Percentiles rank a stretch among this genome's conserved stretches.
Conservation (phyloP, 2,113 vertebrate genomes). For the Struthidea cinerea region DNA sequence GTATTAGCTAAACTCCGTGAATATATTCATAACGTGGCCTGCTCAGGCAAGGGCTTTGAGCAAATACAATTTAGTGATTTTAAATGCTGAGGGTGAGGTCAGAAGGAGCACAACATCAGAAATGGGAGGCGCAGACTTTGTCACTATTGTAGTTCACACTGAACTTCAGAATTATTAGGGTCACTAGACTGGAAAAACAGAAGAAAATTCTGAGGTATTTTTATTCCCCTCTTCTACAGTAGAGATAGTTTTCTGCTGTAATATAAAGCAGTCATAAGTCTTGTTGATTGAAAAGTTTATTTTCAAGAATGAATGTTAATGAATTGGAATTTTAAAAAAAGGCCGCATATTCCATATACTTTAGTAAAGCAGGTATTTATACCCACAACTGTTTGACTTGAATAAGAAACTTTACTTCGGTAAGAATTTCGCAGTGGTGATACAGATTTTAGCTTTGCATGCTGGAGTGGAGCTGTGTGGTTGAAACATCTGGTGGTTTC, state of each 20-base stretch:
- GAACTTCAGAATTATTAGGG: not conserved
- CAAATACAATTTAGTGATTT: not conserved
- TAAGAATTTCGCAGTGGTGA: accelerated
- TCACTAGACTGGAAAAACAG: not conserved
- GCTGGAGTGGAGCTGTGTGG: not conserved
- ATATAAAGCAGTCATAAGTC: not conserved
- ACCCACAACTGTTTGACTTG: not conserved
- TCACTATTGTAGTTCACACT: not conserved
- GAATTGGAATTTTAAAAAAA: not conserved
- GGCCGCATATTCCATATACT: not conserved
- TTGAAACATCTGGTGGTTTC: not conserved
- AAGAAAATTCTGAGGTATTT: not conserved
- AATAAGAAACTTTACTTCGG: not conserved
- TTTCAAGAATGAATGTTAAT: not conserved
- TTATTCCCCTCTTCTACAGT: not conserved
- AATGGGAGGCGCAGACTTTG: not conserved
- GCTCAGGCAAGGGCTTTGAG: not conserved
- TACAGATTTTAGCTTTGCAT: accelerated
- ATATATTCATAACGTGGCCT: not conserved
- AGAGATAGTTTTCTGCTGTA: not conserved
- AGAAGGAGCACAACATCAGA: not conserved
- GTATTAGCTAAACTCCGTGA: not conserved
- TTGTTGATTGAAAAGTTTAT: not conserved
- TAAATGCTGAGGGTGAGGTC: not conserved
- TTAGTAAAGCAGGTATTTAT: not conserved